Base-by-base conservation (phyloP, 2,113 vertebrate species). In the Aldabrachelys gigantea region DNA sequence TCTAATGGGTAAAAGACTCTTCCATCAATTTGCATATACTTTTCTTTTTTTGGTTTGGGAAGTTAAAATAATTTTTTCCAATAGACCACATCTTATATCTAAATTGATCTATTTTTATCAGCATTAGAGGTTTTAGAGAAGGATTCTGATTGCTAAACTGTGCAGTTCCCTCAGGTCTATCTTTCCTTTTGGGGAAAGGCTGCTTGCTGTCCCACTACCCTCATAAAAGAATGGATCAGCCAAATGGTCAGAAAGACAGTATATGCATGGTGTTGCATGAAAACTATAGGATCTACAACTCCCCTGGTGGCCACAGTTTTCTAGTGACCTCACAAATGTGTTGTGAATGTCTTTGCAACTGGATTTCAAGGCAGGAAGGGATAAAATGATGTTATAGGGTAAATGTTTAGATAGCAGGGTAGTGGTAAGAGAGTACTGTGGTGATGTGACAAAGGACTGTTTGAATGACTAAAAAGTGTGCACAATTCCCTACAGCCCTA, bases 141-240 rank as follows among this genome's bases (percentile, higher is more conserved):
- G 89, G 14, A 52, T 91, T 95, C 91, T 31, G 10, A 56, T 22
- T 27, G 59, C 35, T 8, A 87, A 88, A 72, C 84, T 5, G 4
- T 82, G 85, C 84, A 85, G 38, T 88, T 13, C 75, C 14, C 35
- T 14, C 49, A 11, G 85, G 56, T 29, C 38, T 2, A 90, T 84
- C 89, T 93, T 87, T 87, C 29, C 82, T 88, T 79, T 52, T 86
- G 16, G 27, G 72, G 89, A 44, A 85, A 94, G 90, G 56, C 25
- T 95, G 53, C 7, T 19, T 38, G 11, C 38, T 44, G 84, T 25
- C 49, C 69, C 56, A 91, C 91, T 27, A 35, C 3, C 3, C 24
- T 50, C 53, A 41, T 59, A 95, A 92, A 54, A 95, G 75, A 41
- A 41, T 65, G 49, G 5, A 6, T 2, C 80, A 56, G 80, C 56